Conservation (phyloP, 2,888 invertebrate genomes). For the Eudemis profundana region DNA sequence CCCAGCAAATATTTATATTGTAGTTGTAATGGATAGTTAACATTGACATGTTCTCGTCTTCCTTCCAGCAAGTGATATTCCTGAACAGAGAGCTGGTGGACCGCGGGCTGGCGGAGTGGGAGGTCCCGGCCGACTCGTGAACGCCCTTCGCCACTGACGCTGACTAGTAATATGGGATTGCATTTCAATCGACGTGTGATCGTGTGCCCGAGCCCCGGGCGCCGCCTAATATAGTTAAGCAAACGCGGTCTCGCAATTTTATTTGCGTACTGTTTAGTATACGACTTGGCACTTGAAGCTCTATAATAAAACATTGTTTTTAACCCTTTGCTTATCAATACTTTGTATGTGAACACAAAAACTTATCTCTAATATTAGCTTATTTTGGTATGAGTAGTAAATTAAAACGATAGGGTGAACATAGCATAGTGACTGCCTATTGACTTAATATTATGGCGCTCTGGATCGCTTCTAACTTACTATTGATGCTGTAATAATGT, state of each 20-base stretch:
- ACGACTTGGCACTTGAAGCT: constrained; percentile 67
- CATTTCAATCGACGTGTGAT: constrained; percentile 70
- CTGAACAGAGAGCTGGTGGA: constrained; percentile 95
- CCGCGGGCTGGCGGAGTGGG: constrained; percentile 92
- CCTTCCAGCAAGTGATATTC: constrained; percentile 90
- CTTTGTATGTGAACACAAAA: constrained; percentile 33
- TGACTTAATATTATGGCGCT: constrained; percentile 47
- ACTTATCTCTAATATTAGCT: constrained; percentile 39
- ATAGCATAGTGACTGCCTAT: constrained; percentile 48
- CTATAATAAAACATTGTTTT: constrained; percentile 66
- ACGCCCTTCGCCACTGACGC: constrained; percentile 55
- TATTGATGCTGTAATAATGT: constrained; percentile 58
- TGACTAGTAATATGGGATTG: constrained; percentile 73
- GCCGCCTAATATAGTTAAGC: constrained; percentile 46
- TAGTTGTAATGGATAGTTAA: too few species aligned
- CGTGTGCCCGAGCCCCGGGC: constrained; percentile 53
- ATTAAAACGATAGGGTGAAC: constrained; percentile 48
- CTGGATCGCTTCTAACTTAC: constrained; percentile 54
- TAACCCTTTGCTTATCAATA: constrained; percentile 45
- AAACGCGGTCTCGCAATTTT: constrained; percentile 54
- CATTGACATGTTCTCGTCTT: constrained; percentile 43
- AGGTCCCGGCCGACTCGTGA: constrained; percentile 81
- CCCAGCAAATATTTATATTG: too few species aligned
- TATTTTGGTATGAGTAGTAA: constrained; percentile 48
- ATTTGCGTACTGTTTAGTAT: constrained; percentile 58